Percentiles rank a stretch among this genome's conserved stretches.
phyloP scores from a whole-genome alignment of 2,113 vertebrate genomes.

The Grammomys surdaster region DNA sequence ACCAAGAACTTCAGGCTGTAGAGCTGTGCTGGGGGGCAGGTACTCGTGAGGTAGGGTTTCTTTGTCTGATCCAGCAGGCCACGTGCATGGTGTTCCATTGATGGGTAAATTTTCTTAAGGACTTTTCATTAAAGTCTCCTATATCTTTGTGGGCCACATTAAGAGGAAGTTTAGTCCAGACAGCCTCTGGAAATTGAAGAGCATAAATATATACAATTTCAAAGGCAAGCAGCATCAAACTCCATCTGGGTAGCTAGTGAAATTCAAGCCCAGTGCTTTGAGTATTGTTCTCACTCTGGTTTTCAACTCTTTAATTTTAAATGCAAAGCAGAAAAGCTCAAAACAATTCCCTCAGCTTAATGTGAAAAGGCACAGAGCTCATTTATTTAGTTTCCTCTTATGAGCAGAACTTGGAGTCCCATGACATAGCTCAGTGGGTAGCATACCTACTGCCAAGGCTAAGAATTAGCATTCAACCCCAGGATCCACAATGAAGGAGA shows the following conservation, averaged over 20 bases:
- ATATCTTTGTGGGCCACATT: constrained; percentile 70
- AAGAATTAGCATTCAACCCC: background rate
- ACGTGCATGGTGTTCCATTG: constrained; percentile 45
- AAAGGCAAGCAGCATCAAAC: constrained; percentile 74
- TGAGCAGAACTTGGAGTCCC: constrained; percentile 8
- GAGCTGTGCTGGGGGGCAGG: background rate
- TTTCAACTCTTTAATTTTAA: constrained; percentile 75
- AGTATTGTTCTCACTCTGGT: constrained; percentile 74
- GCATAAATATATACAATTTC: constrained; percentile 81
- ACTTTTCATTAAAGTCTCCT: constrained; percentile 70
- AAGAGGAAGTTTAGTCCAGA: constrained; percentile 75
- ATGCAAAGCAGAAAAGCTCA: constrained; percentile 74
- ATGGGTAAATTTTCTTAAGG: constrained; percentile 78
- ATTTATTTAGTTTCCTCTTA: constrained; percentile 60
- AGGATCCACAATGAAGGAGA: background rate
- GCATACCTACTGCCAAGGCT: background rate
- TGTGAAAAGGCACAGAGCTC: constrained; percentile 72
- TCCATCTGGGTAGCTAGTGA: constrained; percentile 78
- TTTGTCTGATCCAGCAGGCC: constrained; percentile 65
- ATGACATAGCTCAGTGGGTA: background rate
- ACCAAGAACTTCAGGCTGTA: constrained; percentile 53
- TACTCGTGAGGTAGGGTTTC: constrained; percentile 41
- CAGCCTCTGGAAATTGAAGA: constrained; percentile 69
- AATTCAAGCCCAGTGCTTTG: constrained; percentile 76
- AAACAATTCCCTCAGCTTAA: constrained; percentile 63